These are phyloP conservation scores for Dicyrtoma fusca DNA, from an alignment of 2,888 invertebrate species.

Conservation along the genomic window DNA sequence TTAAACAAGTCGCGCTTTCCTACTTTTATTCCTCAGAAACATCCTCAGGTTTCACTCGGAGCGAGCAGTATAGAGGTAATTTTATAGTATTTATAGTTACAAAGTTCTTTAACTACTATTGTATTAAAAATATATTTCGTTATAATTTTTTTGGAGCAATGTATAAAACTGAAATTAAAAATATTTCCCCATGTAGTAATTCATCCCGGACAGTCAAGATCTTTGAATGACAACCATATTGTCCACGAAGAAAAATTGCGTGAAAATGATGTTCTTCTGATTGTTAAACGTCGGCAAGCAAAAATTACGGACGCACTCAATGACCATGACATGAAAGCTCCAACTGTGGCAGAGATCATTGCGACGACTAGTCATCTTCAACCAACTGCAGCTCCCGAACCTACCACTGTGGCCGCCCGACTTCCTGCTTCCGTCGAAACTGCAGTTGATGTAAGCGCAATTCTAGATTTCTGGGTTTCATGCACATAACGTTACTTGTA, in stretches of 20 bases:
- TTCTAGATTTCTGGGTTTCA: too few species aligned
- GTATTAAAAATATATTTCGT: neutral
- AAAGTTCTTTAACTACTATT: neutral
- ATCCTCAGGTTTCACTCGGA: slow-evolving; percentile 58
- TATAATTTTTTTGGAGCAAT: too few species aligned
- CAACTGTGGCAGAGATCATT: slow-evolving; percentile 62
- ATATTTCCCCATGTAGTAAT: slow-evolving; percentile 45
- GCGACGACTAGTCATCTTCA: slow-evolving; percentile 61
- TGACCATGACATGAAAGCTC: slow-evolving; percentile 61
- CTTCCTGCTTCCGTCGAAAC: slow-evolving; percentile 59
- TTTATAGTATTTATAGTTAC: neutral
- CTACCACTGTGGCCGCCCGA: slow-evolving; percentile 1
- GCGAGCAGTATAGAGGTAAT: slow-evolving; percentile 58
- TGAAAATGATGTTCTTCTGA: slow-evolving; percentile 59
- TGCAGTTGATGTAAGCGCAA: slow-evolving; percentile 63
- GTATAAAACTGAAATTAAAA: too few species aligned
- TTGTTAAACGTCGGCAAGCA: slow-evolving; percentile 40
- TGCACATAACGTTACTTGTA: too few species aligned
- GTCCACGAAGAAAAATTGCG: slow-evolving; percentile 58
- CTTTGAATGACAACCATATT: slow-evolving; percentile 60
- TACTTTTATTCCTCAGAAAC: slow-evolving; percentile 60
- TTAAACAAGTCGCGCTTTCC: slow-evolving; percentile 60
- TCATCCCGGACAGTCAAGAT: slow-evolving; percentile 59
- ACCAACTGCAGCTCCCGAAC: slow-evolving; percentile 30
- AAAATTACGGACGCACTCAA: slow-evolving; percentile 36